Percentiles rank a stretch among this genome's conserved stretches.
Conservation (phyloP, 2,888 invertebrate genomes). For the Drosophila emarginata region DNA sequence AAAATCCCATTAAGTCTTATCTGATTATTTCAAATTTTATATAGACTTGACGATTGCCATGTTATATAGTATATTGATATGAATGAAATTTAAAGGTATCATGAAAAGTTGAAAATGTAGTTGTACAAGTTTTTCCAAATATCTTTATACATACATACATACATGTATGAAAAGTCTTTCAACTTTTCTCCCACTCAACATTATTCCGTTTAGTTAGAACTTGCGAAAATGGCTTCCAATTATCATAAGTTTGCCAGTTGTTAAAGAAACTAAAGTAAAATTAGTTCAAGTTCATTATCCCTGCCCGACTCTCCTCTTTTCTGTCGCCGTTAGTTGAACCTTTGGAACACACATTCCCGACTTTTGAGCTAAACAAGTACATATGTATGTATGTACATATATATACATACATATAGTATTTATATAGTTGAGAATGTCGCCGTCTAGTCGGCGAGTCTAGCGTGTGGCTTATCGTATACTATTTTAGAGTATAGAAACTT, state of each 20-base stretch:
- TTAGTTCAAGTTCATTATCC: constrained; percentile 70
- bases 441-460: constrained; percentile 62
- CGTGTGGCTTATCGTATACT: constrained; percentile 37
- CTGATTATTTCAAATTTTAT: background rate
- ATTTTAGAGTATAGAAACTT: constrained; percentile 27
- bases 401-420: constrained; percentile 35
- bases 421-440: constrained; percentile 26
- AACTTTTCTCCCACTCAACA: background rate
- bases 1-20: background rate
- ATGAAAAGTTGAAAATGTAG: background rate
- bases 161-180: background rate
- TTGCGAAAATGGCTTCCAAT: background rate
- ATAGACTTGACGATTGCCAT: background rate
- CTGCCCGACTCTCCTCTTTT: constrained; percentile 13
- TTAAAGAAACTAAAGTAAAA: constrained; percentile 23
- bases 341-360: constrained; percentile 36
- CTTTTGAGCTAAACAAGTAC: constrained; percentile 27
- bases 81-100: background rate
- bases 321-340: background rate
- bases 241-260: constrained; percentile 16
- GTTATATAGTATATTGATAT: background rate
- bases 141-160: background rate
- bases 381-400: constrained; percentile 8
- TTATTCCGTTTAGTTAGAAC: background rate
- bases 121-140: background rate